A percentile compares a stretch with the other conserved stretches of the same genome.
phyloP scores from a whole-genome alignment of 2,888 invertebrate species.

The Heliconius aoede region DNA sequence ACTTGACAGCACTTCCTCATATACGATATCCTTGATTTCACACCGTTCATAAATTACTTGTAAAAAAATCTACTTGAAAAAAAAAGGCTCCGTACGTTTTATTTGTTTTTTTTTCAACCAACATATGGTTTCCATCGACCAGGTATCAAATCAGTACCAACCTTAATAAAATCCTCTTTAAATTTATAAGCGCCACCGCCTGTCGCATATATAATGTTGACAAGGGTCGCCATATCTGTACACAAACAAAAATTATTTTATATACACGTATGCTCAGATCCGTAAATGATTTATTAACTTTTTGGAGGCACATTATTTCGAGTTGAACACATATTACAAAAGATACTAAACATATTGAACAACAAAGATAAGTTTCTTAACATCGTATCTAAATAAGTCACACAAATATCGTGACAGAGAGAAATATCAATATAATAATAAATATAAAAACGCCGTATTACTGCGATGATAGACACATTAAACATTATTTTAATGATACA shows the following conservation, averaged over 20 bases:
- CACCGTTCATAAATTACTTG: too few relatives aligned
- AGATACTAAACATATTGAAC: not conserved
- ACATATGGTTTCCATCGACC: not conserved
- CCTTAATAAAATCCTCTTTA: slow-evolving; percentile 91
- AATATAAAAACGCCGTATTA: not conserved
- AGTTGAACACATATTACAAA: not conserved
- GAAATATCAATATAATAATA: slow-evolving; percentile 14
- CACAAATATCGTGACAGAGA: not conserved
- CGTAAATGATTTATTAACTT: too few relatives aligned
- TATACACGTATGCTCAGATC: too few relatives aligned
- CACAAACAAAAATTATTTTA: too few relatives aligned
- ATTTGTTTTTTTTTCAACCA: not conserved
- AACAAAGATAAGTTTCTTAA: not conserved
- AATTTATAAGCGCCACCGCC: slow-evolving; percentile 99
- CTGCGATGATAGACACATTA: slow-evolving; percentile 1
- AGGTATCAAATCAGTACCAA: slow-evolving; percentile 8
- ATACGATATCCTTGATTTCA: too few relatives aligned
- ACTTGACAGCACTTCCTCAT: too few relatives aligned
- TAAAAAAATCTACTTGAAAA: too few relatives aligned
- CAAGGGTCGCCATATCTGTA: slow-evolving; percentile 94
- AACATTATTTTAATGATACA: slow-evolving; percentile 20
- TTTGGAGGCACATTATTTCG: too few relatives aligned
- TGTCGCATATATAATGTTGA: slow-evolving; percentile 98
- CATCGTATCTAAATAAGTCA: not conserved
- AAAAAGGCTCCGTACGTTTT: too few relatives aligned